phyloP scores from a whole-genome alignment of 1,140 invertebrate species.

The Epicauta chinensis region DNA sequence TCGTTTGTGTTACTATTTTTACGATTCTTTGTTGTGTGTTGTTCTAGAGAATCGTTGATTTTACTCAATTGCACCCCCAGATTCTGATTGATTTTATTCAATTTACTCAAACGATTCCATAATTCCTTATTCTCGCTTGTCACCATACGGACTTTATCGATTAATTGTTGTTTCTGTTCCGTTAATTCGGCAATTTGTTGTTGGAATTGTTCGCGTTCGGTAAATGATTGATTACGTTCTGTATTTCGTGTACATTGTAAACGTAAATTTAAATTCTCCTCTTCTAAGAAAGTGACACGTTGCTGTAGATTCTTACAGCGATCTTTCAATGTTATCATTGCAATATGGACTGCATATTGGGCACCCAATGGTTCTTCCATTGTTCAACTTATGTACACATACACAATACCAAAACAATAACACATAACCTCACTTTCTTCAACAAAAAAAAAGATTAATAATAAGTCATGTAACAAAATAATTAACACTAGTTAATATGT shows the following conservation, averaged over 20 bases:
- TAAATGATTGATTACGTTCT: conserved; percentile 34
- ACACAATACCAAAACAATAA: too few species aligned
- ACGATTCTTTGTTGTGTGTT: conserved; percentile 41
- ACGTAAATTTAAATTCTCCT: conserved; percentile 63
- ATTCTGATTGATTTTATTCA: conserved; percentile 52
- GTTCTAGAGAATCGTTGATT: conserved; percentile 47
- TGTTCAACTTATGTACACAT: background rate
- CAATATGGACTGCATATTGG: conserved; percentile 61
- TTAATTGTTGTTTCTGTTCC: conserved; percentile 66
- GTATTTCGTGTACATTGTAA: conserved; percentile 39
- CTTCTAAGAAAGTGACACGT: conserved; percentile 59
- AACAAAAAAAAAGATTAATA: too few species aligned
- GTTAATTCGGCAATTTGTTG: conserved; percentile 59
- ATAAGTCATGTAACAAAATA: too few species aligned
- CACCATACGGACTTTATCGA: conserved; percentile 70
- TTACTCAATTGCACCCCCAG: conserved; percentile 47
- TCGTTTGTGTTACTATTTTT: conserved; percentile 42
- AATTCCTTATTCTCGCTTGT: conserved; percentile 70
- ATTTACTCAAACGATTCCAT: conserved; percentile 62
- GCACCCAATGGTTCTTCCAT: conserved; percentile 42
- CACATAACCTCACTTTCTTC: too few species aligned
- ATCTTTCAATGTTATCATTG: conserved; percentile 72
- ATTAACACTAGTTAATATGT: too few species aligned
- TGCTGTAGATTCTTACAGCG: conserved; percentile 66
- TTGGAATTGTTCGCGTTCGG: conserved; percentile 46